Base-by-base conservation (phyloP, 2,113 vertebrate genomes). In the Onychostruthus taczanowskii region DNA sequence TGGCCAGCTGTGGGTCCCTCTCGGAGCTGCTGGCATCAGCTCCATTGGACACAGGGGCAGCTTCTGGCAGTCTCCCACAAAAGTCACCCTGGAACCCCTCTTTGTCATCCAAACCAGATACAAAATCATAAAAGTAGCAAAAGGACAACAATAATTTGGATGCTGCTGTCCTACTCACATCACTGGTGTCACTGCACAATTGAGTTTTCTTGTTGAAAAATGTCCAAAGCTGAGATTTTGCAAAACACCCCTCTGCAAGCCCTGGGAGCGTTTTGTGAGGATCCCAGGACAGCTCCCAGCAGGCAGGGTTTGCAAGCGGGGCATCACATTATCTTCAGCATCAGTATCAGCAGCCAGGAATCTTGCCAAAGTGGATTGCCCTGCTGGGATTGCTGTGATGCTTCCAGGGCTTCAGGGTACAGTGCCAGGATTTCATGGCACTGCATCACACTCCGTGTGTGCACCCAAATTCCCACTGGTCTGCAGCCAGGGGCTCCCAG, bases 311-410 rank as follows among this genome's bases (percentile, higher is more conserved):
- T 83, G 52, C 61, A 22, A 53, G 67, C 4, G 62, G 41, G 21
- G 30, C 23, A 22, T 1, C 19, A 5, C 31, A 35, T n/a, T 47
- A 7, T 66, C 75, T 80, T 88, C 94, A 88, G 84, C 10, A 16
- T 73, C 92, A 87, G 47, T 62, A 70, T 37, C 87, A 93, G 70
- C 78, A 24, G 58, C 75, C 90, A 95, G 92, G 86, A 95, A 53
- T 7, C 15, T 2, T 15, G 72, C 88, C 89, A 89, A 6, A 12
- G 55, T 7, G 79, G 76, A 55, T 35, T 55, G 72, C 85, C 90
- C 80, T 88, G 86, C 90, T 88, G 88, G 83, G 79, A 84, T 55
- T 53, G 84, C 82, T 82, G 44, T 49, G 56, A 55, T 50, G 59
- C 83, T 93, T 86, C 90, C 88, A 95, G 85, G 63, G 59, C 79